A percentile compares a stretch with the other conserved stretches of the same genome.
phyloP scores from a whole-genome alignment of 2,797 vertebrate genomes.

The Argyrosomus regius region DNA sequence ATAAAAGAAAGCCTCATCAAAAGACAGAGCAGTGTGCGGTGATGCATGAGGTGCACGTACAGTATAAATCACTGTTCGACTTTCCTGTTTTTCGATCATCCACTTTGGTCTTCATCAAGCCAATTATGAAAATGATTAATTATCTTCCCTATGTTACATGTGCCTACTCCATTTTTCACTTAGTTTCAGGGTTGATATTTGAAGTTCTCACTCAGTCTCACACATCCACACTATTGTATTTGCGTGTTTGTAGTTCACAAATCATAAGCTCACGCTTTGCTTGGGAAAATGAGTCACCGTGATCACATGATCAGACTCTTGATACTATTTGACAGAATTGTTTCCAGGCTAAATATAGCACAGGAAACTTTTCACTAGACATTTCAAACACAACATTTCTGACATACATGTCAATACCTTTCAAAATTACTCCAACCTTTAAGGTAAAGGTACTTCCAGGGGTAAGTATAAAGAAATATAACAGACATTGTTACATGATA shows the following conservation, averaged over 20 bases:
- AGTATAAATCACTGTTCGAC: slow-evolving; percentile 33
- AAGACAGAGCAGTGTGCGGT: slow-evolving; percentile 36
- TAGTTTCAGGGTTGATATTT: slow-evolving; percentile 1
- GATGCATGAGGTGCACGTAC: slow-evolving; percentile 51
- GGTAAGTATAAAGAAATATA: background rate
- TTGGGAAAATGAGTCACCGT: slow-evolving; percentile 16
- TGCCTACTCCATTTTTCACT: slow-evolving; percentile 5
- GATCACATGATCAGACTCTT: slow-evolving; percentile 34
- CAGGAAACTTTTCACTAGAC: slow-evolving; percentile 29
- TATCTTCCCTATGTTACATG: slow-evolving; percentile 8
- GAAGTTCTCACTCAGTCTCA: background rate
- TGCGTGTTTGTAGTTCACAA: slow-evolving; percentile 11
- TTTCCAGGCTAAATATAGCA: slow-evolving; percentile 25
- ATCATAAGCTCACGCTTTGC: slow-evolving; percentile 9
- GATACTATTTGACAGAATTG: slow-evolving; percentile 26
- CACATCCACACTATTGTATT: background rate
- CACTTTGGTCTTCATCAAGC: slow-evolving; percentile 47
- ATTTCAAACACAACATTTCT: slow-evolving; percentile 1
- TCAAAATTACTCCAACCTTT: background rate
- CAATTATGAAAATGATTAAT: slow-evolving; percentile 50
- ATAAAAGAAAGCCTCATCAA: slow-evolving; percentile 70
- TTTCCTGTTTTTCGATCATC: slow-evolving; percentile 40
- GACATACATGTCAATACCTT: too few species aligned
- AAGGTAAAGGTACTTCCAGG: background rate
- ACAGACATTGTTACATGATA: background rate